A percentile compares a stretch with the other conserved stretches of the same genome.
Evolutionary conservation across 2,888 invertebrate species (phyloP).

Genomic region (Limenitis camilla): DNA sequence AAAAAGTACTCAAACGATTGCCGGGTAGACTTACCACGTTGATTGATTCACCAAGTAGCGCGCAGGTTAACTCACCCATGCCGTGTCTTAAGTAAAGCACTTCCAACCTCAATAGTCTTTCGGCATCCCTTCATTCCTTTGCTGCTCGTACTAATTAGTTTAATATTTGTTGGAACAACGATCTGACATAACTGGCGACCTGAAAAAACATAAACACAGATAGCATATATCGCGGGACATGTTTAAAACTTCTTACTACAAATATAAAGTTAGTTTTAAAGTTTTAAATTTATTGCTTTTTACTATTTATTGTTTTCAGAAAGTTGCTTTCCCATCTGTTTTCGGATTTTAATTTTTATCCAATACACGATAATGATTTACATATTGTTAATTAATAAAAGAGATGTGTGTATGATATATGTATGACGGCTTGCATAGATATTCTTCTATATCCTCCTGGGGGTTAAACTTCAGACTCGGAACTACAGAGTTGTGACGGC

Average conservation of each 20-base stretch:
- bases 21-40: slow-evolving; percentile 60
- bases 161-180: slow-evolving; percentile 30
- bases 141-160: slow-evolving; percentile 21
- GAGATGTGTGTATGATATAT: too few species aligned
- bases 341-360: too few species aligned
- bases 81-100: slow-evolving; percentile 41
- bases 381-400: too few species aligned
- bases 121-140: slow-evolving; percentile 24
- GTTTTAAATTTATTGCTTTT: too few species aligned
- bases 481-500: too few species aligned
- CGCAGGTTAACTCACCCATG: slow-evolving; percentile 59
- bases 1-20: slow-evolving; percentile 39
- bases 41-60: slow-evolving; percentile 70
- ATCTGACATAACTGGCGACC: slow-evolving; percentile 30
- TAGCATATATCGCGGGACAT: slow-evolving; percentile 35
- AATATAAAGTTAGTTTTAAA: too few species aligned
- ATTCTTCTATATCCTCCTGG: too few species aligned
- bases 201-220: slow-evolving; percentile 37
- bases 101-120: slow-evolving; percentile 38
- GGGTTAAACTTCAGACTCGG: too few species aligned
- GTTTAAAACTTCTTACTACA: slow-evolving; percentile 11
- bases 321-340: too few species aligned
- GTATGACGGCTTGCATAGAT: too few species aligned
- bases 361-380: too few species aligned
- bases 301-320: too few species aligned